A percentile compares a stretch with the other conserved stretches of the same genome.
phyloP scores from a whole-genome alignment of 2,888 invertebrate species.

The Keiferia lycopersicella region DNA sequence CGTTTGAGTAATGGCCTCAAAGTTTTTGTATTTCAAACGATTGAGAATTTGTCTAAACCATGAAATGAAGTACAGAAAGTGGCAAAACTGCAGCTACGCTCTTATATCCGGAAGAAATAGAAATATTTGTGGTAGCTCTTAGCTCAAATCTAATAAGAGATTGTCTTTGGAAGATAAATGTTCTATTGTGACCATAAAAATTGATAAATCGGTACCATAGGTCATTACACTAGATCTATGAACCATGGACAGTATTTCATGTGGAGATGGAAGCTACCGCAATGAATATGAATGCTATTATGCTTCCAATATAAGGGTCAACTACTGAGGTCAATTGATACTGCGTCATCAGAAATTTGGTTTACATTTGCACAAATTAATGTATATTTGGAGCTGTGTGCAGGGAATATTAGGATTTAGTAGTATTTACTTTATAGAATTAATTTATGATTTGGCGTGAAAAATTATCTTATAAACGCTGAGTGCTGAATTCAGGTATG shows the following conservation, averaged over 20 bases:
- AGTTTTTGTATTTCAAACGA: too few relatives aligned
- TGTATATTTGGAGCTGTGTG: background rate
- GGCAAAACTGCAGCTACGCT: background rate
- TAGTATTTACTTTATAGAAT: too few relatives aligned
- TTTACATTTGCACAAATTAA: background rate
- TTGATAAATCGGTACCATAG: slow-evolving; percentile 22
- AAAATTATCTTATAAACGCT: too few relatives aligned
- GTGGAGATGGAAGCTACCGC: slow-evolving; percentile 16
- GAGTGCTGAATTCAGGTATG: too few relatives aligned
- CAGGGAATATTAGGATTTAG: background rate
- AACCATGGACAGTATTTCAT: slow-evolving; percentile 26
- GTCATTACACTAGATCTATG: slow-evolving; percentile 25
- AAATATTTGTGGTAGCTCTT: background rate
- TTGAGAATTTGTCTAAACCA: too few relatives aligned
- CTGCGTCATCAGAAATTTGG: slow-evolving; percentile 3
- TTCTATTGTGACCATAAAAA: slow-evolving; percentile 19
- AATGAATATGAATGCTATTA: slow-evolving; percentile 21
- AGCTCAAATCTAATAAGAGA: slow-evolving; percentile 25
- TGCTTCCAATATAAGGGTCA: background rate
- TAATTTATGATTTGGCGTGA: too few relatives aligned
- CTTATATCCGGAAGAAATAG: too few relatives aligned
- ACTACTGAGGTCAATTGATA: background rate
- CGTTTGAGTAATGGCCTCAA: too few relatives aligned
- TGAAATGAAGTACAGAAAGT: too few relatives aligned
- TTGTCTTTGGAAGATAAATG: slow-evolving; percentile 14